Conservation (phyloP, 2,797 vertebrate species). For the Scyliorhinus canicula region DNA sequence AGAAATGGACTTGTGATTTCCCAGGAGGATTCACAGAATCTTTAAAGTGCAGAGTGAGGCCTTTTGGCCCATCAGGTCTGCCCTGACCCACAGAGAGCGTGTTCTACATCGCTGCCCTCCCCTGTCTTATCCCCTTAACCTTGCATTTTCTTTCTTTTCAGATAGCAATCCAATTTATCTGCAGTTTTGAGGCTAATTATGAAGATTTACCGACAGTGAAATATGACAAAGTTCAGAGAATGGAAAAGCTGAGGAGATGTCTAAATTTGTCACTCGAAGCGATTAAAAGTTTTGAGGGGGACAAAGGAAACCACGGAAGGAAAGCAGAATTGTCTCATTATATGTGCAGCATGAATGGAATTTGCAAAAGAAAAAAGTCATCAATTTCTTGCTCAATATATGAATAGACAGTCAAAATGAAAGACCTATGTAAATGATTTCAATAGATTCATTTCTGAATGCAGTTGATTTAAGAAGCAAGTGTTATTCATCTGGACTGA, state of each 20-base stretch:
- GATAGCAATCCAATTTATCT: not conserved
- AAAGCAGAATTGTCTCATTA: not conserved
- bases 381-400: not conserved
- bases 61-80: no score
- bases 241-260: not conserved
- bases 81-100: no score
- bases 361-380: not conserved
- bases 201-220: not conserved
- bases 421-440: not conserved
- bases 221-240: not conserved
- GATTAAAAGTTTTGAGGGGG: not conserved
- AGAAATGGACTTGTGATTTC: not conserved
- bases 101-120: no score
- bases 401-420: not conserved
- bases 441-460: not conserved
- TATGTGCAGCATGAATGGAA: not conserved
- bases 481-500: not conserved
- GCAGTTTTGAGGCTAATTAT: not conserved
- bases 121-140: no score
- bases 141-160: no score
- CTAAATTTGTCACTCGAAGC: not conserved
- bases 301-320: not conserved
- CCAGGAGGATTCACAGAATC: no score
- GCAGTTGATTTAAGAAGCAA: not conserved
- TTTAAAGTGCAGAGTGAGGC: no score